phyloP scores from a whole-genome alignment of 2,797 vertebrate species.

The Sebastes itinus region DNA sequence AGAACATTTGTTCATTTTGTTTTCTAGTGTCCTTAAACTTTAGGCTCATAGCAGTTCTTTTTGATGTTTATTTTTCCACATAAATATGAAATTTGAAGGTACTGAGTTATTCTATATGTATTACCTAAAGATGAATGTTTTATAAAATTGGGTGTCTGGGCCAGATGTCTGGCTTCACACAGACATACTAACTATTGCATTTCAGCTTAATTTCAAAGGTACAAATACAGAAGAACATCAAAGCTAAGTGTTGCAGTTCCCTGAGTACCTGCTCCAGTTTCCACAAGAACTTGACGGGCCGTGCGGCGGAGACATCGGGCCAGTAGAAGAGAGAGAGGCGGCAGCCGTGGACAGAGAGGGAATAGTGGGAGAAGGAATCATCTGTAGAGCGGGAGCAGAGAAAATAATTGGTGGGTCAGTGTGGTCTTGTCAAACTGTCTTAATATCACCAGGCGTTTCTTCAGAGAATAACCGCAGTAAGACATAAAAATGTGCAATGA shows the following conservation, averaged over 20 bases:
- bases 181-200: conserved; percentile 6
- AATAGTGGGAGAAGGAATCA: conserved; percentile 96
- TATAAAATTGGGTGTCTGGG: not conserved
- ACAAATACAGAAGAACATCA: conserved; percentile 30
- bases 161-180: not conserved
- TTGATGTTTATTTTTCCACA: not conserved
- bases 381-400: conserved; percentile 77
- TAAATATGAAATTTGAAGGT: not conserved
- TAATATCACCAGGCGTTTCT: not conserved
- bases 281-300: conserved; percentile 98
- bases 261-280: conserved; percentile 95
- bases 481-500: not conserved
- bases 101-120: not conserved
- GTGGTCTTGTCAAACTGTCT: conserved; percentile 5
- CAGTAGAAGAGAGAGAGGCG: conserved; percentile 97
- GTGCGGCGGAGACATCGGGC: conserved; percentile 92
- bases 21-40: not conserved
- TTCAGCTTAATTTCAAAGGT: conserved; percentile 20
- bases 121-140: not conserved
- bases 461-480: not conserved
- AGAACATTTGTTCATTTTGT: conserved; percentile 5
- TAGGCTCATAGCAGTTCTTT: not conserved
- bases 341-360: conserved; percentile 94
- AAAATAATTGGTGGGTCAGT: conserved; percentile 22
- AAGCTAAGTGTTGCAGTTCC: conserved; percentile 23